Base-by-base conservation (phyloP, 2,797 vertebrate species). In the Betta splendens region DNA sequence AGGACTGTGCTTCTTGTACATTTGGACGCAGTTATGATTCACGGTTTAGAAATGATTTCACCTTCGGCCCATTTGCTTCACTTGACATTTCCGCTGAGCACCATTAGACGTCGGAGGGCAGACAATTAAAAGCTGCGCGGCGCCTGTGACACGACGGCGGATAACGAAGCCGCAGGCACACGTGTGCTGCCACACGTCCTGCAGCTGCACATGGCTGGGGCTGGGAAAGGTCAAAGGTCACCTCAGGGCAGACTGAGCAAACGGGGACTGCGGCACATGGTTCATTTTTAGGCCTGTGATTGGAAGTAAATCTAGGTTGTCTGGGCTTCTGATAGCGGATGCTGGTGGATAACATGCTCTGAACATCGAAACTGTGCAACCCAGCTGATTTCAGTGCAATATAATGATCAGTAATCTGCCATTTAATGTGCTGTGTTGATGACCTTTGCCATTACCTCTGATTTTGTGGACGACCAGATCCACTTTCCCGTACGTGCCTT, bases 401-500 rank as follows among this genome's bases (percentile, higher is more conserved):
- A n/a, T n/a, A n/a, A n/a, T n/a, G n/a, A n/a, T n/a, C n/a, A n/a
- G n/a, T n/a, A n/a, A n/a, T n/a, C n/a, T n/a, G n/a, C n/a, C n/a
- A n/a, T n/a, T n/a, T n/a, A n/a, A n/a, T n/a, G n/a, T n/a, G n/a
- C n/a, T n/a, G 39, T 22, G 23, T 23, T n/a, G n/a, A n/a, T n/a
- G n/a, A n/a, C n/a, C n/a, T n/a, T n/a, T n/a, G 15, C 13, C 8
- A 1, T 59, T 74, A 93, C 92, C 92, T 91, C 89, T 80, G 64
- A 86, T 85, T 51, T 90, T 92, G 72, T 93, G 92, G 64, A 93
- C 48, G 23, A 91, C 92, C 69, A 93, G 85, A 76, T 93, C 92
- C 78, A 93, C 92, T 21, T 92, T 92, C 28, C 92, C 92, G 0
- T 93, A 93, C 35, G 92, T 93, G 16, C 92, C 92, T 32, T 92